phyloP scores from a whole-genome alignment of 2,888 invertebrate genomes.

The Linyphia triangularis region DNA sequence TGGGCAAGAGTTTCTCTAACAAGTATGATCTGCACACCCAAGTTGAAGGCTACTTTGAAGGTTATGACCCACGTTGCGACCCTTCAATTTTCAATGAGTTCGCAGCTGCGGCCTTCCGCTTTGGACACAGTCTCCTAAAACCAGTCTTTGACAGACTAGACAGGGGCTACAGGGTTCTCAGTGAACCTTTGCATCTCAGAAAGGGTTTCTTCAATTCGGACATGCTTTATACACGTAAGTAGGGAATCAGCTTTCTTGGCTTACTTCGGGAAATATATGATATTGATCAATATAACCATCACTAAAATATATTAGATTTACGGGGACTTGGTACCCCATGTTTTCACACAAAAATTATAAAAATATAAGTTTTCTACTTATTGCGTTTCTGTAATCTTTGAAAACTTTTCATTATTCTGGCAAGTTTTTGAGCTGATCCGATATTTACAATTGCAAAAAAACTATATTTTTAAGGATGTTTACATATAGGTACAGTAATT shows the following conservation, averaged over 20 bases:
- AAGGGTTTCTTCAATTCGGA: slow-evolving; percentile 96
- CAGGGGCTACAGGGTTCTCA: slow-evolving; percentile 83
- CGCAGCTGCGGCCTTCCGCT: slow-evolving; percentile 92
- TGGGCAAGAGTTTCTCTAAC: slow-evolving; percentile 93
- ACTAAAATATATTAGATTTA: too few relatives aligned
- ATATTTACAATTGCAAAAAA: too few relatives aligned
- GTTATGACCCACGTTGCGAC: slow-evolving; percentile 89
- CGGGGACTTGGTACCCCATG: too few relatives aligned
- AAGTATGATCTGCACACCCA: slow-evolving; percentile 91
- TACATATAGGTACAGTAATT: too few relatives aligned
- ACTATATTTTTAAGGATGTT: too few relatives aligned
- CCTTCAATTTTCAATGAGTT: slow-evolving; percentile 94
- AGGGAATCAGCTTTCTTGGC: not conserved
- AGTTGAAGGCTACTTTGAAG: slow-evolving; percentile 89
- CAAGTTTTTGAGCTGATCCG: too few relatives aligned
- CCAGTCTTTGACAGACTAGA: slow-evolving; percentile 92
- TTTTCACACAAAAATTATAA: too few relatives aligned
- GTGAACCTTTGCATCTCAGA: slow-evolving; percentile 86
- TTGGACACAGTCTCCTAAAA: slow-evolving; percentile 92
- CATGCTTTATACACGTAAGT: slow-evolving; percentile 82
- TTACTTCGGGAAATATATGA: not conserved
- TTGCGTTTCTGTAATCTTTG: too few relatives aligned
- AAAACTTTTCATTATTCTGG: too few relatives aligned
- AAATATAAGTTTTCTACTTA: too few relatives aligned
- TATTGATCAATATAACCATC: too few relatives aligned